Evolutionary conservation across 37 sponge, comb jelly and placozoan genomes (phyloP).

Genomic region (Bolinopsis microptera): DNA sequence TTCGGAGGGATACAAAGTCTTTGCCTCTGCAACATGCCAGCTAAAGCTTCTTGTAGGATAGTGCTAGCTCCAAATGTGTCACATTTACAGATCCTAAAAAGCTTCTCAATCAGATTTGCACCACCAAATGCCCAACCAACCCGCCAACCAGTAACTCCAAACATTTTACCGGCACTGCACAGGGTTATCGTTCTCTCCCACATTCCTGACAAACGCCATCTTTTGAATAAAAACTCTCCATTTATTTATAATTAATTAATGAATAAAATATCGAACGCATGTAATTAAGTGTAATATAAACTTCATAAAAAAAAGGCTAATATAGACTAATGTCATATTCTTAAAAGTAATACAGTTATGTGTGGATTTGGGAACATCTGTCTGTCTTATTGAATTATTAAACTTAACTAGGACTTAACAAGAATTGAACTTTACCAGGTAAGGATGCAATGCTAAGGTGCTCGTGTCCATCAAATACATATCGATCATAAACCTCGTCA

Average conservation of each 20-base stretch:
- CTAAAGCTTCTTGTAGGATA: background rate
- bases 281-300: too few relatives aligned
- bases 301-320: too few relatives aligned
- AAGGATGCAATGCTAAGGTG: background rate
- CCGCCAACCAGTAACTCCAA: slow-evolving; percentile 33
- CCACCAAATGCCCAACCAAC: slow-evolving; percentile 1
- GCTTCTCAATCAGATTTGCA: background rate
- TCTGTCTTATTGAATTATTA: too few relatives aligned
- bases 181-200: slow-evolving; percentile 15
- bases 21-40: slow-evolving; percentile 13
- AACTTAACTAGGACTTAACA: too few relatives aligned
- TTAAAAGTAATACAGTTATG: too few relatives aligned
- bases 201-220: too few relatives aligned
- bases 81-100: slow-evolving; percentile 1
- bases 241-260: too few relatives aligned
- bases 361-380: too few relatives aligned
- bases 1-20: background rate
- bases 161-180: slow-evolving; percentile 17
- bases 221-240: too few relatives aligned
- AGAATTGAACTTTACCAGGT: background rate
- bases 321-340: too few relatives aligned
- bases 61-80: slow-evolving; percentile 4
- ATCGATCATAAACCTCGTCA: slow-evolving; percentile 13
- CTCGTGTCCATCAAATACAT: background rate
- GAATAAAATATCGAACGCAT: too few relatives aligned